These are phyloP conservation scores for Achroia grisella DNA, from an alignment of 1,140 invertebrate species.

Conservation along the genomic window DNA sequence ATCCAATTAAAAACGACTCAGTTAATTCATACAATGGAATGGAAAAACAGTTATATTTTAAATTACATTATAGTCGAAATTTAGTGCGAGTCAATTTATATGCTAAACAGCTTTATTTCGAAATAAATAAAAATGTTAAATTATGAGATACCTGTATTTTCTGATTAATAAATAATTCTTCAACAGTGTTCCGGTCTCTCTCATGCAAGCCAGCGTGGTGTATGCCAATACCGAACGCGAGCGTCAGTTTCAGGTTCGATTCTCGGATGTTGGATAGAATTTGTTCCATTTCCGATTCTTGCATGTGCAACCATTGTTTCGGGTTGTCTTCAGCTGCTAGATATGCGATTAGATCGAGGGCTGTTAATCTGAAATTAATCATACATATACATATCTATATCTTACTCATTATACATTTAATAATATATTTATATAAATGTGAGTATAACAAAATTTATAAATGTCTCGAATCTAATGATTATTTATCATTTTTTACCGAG, in stretches of 20 bases:
- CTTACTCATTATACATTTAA: no score
- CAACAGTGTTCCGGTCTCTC: slow-evolving; percentile 91
- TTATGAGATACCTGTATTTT: slow-evolving; percentile 90
- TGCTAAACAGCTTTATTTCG: no score
- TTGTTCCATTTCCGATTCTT: slow-evolving; percentile 87
- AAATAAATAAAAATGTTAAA: slow-evolving; percentile 5
- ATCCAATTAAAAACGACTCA: no score
- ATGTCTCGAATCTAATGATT: no score
- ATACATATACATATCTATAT: no score
- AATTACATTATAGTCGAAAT: no score
- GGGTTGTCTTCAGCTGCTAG: slow-evolving; percentile 93
- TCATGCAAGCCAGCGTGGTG: slow-evolving; percentile 98
- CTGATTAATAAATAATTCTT: slow-evolving; percentile 96
- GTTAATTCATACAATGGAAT: no score
- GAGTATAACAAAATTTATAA: no score
- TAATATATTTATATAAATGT: no score
- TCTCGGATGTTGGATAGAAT: slow-evolving; percentile 88
- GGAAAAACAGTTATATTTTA: no score
- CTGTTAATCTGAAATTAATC: slow-evolving; percentile 83
- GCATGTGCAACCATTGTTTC: slow-evolving; percentile 96
- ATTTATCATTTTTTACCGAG: no score
- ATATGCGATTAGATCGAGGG: slow-evolving; percentile 95
- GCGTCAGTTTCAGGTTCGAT: slow-evolving; percentile 92
- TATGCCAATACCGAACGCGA: slow-evolving; percentile 98
- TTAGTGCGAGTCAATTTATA: no score